Evolutionary conservation across 2,113 vertebrate genomes (phyloP).

Genomic region (Scytalopus superciliaris): DNA sequence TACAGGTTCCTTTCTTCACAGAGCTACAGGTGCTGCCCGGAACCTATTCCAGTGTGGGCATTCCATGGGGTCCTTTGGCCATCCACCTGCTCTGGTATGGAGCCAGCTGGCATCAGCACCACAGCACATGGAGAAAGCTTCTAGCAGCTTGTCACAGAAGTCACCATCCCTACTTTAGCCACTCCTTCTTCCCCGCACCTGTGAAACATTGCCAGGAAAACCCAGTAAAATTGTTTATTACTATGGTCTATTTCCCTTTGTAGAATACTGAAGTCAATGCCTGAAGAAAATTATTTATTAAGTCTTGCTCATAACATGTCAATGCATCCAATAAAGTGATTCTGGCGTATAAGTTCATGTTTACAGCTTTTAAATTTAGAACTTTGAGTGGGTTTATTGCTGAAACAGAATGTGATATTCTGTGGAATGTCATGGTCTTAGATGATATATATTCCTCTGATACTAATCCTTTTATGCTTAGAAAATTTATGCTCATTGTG

Average conservation of each 20-base stretch:
- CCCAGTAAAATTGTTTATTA: background rate
- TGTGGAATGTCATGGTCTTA: background rate
- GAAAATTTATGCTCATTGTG: background rate
- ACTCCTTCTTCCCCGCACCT: no score
- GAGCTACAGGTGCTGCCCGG: no score
- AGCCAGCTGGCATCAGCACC: fast-evolving
- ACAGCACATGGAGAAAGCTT: background rate
- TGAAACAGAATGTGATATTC: background rate
- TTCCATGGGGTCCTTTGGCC: background rate
- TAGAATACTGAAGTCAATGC: background rate
- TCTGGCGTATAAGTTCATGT: background rate
- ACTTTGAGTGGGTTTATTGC: background rate
- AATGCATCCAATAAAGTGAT: background rate
- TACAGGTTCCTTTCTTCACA: fast-evolving
- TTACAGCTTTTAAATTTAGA: background rate
- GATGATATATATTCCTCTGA: background rate
- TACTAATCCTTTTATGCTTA: background rate
- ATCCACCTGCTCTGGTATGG: background rate
- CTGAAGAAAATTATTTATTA: background rate
- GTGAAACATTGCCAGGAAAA: background rate
- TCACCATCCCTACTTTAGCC: background rate
- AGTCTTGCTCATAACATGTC: background rate
- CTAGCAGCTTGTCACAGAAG: background rate
- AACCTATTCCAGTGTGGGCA: background rate
- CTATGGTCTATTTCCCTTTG: background rate